Evolutionary conservation across 2,797 vertebrate genomes (phyloP).

Genomic region (Coreius guichenoti): DNA sequence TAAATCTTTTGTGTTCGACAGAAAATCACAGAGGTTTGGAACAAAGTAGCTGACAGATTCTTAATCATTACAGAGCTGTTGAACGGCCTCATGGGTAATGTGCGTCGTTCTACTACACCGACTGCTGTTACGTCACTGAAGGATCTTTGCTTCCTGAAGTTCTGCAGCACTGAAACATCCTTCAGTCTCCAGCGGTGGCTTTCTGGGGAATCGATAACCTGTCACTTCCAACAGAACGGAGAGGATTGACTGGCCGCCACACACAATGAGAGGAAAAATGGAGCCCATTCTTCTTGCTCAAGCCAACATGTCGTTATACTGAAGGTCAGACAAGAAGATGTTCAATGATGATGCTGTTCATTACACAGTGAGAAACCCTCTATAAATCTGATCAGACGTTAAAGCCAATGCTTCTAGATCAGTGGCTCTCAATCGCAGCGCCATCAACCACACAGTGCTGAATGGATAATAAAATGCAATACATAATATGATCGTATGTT

Average conservation of each 20-base stretch:
- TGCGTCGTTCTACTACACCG: neutral
- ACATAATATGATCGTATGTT: neutral
- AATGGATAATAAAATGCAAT: neutral
- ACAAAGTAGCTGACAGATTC: too few species aligned
- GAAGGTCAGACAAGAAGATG: neutral
- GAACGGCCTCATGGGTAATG: neutral
- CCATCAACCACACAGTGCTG: neutral
- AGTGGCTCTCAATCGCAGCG: neutral
- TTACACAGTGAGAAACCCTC: neutral
- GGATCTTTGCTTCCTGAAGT: neutral
- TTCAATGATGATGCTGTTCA: neutral
- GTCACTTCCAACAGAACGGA: neutral
- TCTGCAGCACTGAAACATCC: neutral
- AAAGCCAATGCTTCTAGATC: neutral
- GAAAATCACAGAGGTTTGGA: too few species aligned
- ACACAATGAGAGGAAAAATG: conserved; percentile 4
- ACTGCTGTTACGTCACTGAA: neutral
- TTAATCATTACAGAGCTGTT: neutral
- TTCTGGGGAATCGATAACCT: neutral
- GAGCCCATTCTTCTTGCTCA: neutral
- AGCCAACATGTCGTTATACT: neutral
- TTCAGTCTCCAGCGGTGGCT: neutral
- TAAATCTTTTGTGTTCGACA: too few species aligned
- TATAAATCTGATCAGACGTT: neutral
- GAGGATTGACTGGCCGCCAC: neutral